Evolutionary conservation across 2,797 vertebrate genomes (phyloP), one percentile per base, ranked within the genome.

Genomic region (Hafferia zeledoni): DNA sequence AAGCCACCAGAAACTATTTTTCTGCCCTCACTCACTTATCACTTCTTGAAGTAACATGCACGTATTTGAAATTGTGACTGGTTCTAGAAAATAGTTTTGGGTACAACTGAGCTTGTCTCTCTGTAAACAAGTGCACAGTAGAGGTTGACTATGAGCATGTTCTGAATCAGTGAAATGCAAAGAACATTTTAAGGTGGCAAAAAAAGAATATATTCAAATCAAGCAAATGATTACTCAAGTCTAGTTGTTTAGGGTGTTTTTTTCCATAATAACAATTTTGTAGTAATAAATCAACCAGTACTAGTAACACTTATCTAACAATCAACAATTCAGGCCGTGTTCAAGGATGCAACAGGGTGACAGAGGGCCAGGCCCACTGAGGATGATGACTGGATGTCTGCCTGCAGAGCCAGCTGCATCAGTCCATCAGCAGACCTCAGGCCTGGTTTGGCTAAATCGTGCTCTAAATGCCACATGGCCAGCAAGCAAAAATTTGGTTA

Each of bases 31-130:
- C 10, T 49, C 18, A 25, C n/a, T 64, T 22, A 79, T n/a, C 12
- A 13, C 8, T 63, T 82, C 44, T 64, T 35, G 30, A 57, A 83
- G 18, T 22, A 68, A 63, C 0, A 0, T 25, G 22, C 9, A 11
- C 0, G 0, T 17, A 31, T 4, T 25, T 31, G 23, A 79, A 76
- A 41, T 67, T 18, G n/a, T 4, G 0, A 12, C 31, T 53, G 19
- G 28, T 43, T 75, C 28, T 67, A 57, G 53, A 71, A 72, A 57
- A 5, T 8, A 55, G 10, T 17, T 80, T 57, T 17, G 22, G 22
- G 8, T 68, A 50, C 22, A 64, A 65, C 25, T 15, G 15, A 77
- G 31, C 67, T 24, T 20, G 37, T 18, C 22, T 56, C 89, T 69
- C 67, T 59, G 13, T 23, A 52, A 67, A 56, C 1, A 69, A 69